Evolutionary conservation across 2,113 vertebrate genomes (phyloP).

Genomic region (Amphilophus citrinellus): DNA sequence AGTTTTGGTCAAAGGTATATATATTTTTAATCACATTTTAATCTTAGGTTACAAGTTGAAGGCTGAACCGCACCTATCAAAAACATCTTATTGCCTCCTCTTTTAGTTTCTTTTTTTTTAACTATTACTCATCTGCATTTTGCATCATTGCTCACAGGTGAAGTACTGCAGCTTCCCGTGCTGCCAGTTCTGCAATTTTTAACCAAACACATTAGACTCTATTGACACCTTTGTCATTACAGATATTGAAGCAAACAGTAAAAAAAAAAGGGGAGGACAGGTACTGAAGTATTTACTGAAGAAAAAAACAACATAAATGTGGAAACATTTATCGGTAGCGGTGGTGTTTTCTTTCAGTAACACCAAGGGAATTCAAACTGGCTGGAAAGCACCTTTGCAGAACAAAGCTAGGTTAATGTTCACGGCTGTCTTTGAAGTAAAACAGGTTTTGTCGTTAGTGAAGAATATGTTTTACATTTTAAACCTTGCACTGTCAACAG

Average conservation of each 20-base stretch:
- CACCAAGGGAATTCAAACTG: background rate
- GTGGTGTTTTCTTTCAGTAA: background rate
- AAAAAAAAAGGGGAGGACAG: background rate
- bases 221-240: background rate
- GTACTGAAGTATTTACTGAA: background rate
- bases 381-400: background rate
- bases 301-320: background rate
- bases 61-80: no score
- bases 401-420: background rate
- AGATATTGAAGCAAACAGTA: background rate
- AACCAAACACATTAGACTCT: no score
- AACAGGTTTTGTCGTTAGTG: background rate
- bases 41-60: no score
- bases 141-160: no score
- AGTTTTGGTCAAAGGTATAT: no score
- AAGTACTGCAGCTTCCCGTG: no score
- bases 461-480: background rate
- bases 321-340: background rate
- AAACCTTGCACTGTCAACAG: background rate
- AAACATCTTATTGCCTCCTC: no score
- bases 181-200: no score
- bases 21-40: no score
- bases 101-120: no score
- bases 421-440: background rate
- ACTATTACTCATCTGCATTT: no score